Base-by-base conservation (phyloP, 2,113 vertebrate species). In the Hippocampus guttulatus region DNA sequence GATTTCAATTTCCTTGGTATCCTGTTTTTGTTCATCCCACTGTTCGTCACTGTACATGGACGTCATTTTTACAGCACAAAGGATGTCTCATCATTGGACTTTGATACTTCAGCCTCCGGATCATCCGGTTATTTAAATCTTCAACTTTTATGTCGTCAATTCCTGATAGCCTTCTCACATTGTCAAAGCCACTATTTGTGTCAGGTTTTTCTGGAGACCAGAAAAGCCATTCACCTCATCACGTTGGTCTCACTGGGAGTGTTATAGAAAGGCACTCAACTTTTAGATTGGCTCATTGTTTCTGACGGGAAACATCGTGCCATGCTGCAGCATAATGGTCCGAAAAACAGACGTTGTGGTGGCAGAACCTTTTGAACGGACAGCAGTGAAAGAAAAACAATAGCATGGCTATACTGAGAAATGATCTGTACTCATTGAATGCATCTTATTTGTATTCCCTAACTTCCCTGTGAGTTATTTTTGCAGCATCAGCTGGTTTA, bases 211-310 rank as follows among this genome's bases (percentile, higher is more conserved):
- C 78, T 67, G 55, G 6, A 64, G 80, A 73, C 66, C 45, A 63
- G 41, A 67, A 11, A 8, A 74, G 30, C 64, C 68, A 64, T 85
- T 85, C 57, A 78, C 69, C 54, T 74, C 47, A 7, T 70, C 74
- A 76, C 72, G 3, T 5, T 65, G 73, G 63, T 74, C 65, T 78
- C 74, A 84, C 77, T 82, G 62, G 64, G 51, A 80, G 69, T 67
- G 65, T 62, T 80, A 70, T 77, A 81, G 75, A 63, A 62, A 21
- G 33, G 54, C 69, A 10, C 61, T 78, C 25, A 21, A 57, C 68
- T 72, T 77, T 81, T 74, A 10, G 45, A 75, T 84, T 73, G 73
- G 67, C 73, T 73, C 71, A 84, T 86, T 87, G 85, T 86, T 79
- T 82, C 58, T 43, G n/a, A 73, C 76, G 78, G 81, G 83, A 87